Evolutionary conservation across 1,140 invertebrate species (phyloP).

Genomic region (Drosophila leontia): DNA sequence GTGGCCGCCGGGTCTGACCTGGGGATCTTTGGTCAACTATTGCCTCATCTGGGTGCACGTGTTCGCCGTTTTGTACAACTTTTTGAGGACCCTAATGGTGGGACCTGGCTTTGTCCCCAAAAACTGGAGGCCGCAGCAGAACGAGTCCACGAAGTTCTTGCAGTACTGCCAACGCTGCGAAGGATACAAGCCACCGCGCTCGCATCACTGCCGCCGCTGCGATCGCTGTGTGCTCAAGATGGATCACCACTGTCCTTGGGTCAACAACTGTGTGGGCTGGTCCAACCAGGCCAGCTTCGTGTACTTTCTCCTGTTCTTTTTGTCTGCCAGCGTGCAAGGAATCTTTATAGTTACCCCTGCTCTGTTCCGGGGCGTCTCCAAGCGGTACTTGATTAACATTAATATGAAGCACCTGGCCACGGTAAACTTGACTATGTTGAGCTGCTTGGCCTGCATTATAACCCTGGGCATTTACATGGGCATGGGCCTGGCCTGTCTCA

Average conservation of each 20-base stretch:
- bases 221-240: conserved; percentile 96
- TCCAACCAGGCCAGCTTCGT: conserved; percentile 95
- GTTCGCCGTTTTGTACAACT: conserved; percentile 30
- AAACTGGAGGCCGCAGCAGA: conserved; percentile 24
- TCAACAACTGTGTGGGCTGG: conserved; percentile 91
- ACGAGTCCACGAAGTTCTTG: conserved; percentile 85
- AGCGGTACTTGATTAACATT: conserved; percentile 72
- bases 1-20: conserved; percentile 21
- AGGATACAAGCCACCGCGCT: conserved; percentile 96
- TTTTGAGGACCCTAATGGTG: conserved; percentile 23
- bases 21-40: conserved; percentile 8
- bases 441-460: conserved; percentile 88
- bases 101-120: conserved; percentile 51
- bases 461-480: conserved; percentile 94
- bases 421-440: conserved; percentile 88
- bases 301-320: conserved; percentile 94
- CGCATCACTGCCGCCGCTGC: conserved; percentile 99
- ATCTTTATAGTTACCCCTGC: conserved; percentile 90
- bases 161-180: conserved; percentile 95
- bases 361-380: conserved; percentile 88
- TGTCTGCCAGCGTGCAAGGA: conserved; percentile 94
- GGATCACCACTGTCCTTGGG: conserved; percentile 96
- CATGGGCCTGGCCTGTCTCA: conserved; percentile 94
- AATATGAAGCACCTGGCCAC: conserved; percentile 86
- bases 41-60: conserved; percentile 27